These are phyloP conservation scores for Idris sp. DNA, from an alignment of 1,140 invertebrate genomes.

Conservation along the genomic window DNA sequence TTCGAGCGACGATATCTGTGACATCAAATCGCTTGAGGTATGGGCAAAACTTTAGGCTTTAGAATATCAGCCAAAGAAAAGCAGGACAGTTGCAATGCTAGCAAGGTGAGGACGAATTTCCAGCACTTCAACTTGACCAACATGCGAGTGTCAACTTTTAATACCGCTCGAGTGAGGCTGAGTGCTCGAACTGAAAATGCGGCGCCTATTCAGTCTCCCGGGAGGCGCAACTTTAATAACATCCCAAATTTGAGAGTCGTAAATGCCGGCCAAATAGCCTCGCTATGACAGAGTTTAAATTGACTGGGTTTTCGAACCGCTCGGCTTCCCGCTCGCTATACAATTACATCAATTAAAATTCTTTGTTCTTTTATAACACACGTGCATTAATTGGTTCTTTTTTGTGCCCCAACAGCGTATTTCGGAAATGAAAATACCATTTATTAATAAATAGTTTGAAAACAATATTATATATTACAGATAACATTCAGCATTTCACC, in stretches of 20 bases:
- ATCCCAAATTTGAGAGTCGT: conserved; percentile 45
- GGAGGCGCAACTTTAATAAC: conserved; percentile 42
- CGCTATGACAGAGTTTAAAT: conserved; percentile 31
- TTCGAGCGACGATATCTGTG: conserved; percentile 38
- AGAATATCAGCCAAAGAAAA: conserved; percentile 46
- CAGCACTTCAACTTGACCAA: conserved; percentile 56
- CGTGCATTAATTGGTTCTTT: neutral
- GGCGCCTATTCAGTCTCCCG: conserved; percentile 53
- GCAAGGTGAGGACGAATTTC: conserved; percentile 41
- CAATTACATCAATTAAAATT: conserved; percentile 26
- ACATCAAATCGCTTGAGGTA: conserved; percentile 55
- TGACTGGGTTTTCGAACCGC: conserved; percentile 18
- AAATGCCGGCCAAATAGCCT: conserved; percentile 43
- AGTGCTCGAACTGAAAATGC: conserved; percentile 54
- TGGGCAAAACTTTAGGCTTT: conserved; percentile 57
- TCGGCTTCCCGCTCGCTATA: conserved; percentile 14
- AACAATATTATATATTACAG: no score
- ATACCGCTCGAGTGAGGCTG: conserved; percentile 49
- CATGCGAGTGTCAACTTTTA: conserved; percentile 64
- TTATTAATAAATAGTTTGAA: no score
- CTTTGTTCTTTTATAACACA: conserved; percentile 2
- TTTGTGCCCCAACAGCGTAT: no score
- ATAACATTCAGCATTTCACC: no score
- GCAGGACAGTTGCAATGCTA: conserved; percentile 37
- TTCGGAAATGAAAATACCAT: no score